Percentiles rank a stretch among this genome's conserved stretches.
Conservation (phyloP, 2,797 vertebrate species). For the Mormyrus hasselquistii region DNA sequence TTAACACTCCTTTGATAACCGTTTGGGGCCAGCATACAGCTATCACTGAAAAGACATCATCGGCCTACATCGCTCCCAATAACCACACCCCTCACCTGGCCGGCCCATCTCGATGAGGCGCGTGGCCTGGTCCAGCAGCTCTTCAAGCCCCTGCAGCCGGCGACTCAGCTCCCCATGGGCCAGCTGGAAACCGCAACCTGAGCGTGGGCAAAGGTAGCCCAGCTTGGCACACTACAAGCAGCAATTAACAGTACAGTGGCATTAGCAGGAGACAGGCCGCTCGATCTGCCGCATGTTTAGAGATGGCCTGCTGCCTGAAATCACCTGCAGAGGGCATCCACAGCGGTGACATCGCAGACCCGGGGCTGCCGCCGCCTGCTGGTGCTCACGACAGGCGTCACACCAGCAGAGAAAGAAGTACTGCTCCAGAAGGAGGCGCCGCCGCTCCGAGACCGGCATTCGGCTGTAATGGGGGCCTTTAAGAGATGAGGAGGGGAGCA, state of each 20-base stretch:
- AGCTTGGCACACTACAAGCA: conserved; percentile 36
- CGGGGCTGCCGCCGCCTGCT: conserved; percentile 15
- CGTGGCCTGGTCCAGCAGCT: conserved; percentile 49
- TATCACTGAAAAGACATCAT: background rate
- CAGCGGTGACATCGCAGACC: conserved; percentile 72
- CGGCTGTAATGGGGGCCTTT: conserved; percentile 73
- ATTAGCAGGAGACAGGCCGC: background rate
- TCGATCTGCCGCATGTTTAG: background rate
- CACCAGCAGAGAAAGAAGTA: conserved; percentile 87
- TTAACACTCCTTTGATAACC: background rate
- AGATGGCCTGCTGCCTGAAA: background rate
- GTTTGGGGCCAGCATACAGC: background rate
- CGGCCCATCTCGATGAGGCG: conserved; percentile 58
- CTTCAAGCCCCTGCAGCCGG: conserved; percentile 57
- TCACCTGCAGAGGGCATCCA: conserved; percentile 63
- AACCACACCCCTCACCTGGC: conserved; percentile 57
- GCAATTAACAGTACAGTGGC: background rate
- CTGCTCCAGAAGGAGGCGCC: conserved; percentile 69
- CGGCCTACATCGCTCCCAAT: background rate
- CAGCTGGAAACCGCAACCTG: conserved; percentile 43
- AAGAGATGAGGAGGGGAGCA: background rate
- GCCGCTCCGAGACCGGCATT: conserved; percentile 68
- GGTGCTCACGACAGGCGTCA: conserved; percentile 55
- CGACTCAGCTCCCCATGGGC: conserved; percentile 42
- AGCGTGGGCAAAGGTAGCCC: conserved; percentile 42